Evolutionary conservation across 2,888 invertebrate species (phyloP), one percentile per base, ranked within the genome.

Genomic region (Limnephilus rhombicus): DNA sequence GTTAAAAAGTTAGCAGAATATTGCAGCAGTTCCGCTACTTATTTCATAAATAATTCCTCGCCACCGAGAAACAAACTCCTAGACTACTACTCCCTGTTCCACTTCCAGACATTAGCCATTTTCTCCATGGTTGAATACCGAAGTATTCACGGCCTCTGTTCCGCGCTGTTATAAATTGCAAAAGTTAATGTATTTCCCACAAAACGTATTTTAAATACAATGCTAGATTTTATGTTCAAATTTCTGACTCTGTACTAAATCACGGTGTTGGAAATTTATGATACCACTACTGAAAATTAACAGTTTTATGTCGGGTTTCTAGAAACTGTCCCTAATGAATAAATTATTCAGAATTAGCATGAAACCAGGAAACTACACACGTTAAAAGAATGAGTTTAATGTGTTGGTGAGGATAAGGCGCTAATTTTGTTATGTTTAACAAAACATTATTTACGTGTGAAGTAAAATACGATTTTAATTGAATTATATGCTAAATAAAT

Each of bases 41-140:
- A 87, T 80, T 86, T 80, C 45, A 91, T 87, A 91, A 91, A 91
- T 91, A 91, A 91, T 91, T 91, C 87, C 81, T 5, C 11, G 31
- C 91, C 89, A 80, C 89, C n/a, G 89, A 89, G 89, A 80, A 88
- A 89, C 41, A 53, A 87, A 87, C 87, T 82, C 68, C 53, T 85
- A 85, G 85, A 85, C 85, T 85, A 85, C 85, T 85, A 37, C 41
- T 13, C 53, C 7, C 18, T 68, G 53, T 68, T 68, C 41, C 41
- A n/a, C 85, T 85, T 31, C 24, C 41, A 85, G 85, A 41, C 85
- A 85, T 85, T 41, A 85, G 37, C 24, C 3, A 85, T 85, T 85
- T 85, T 41, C 41, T n/a, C 85, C 37, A 12, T 7, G 85, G 37
- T 37, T 37, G 85, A 85, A 45, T n/a, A 45, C 85, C 85, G 45